Conservation (phyloP, 2,113 vertebrate species). For the Centropristis striata region DNA sequence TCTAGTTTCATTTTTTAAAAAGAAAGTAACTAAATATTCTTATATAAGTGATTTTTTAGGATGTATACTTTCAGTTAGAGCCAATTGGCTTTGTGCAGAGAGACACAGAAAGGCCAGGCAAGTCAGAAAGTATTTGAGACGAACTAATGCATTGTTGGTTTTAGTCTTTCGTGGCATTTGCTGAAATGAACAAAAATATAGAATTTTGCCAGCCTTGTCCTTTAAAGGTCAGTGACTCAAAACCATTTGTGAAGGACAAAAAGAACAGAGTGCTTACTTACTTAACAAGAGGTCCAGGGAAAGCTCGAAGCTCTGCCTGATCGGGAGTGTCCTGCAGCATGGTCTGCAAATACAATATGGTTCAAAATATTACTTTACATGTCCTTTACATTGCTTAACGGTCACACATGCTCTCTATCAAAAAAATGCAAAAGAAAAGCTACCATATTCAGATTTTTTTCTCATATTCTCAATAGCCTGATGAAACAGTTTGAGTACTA, state of each 20-base stretch:
- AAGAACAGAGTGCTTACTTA: slow-evolving; percentile 75
- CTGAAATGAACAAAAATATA: not conserved
- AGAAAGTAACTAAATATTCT: not conserved
- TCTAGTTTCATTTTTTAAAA: not conserved
- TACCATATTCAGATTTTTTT: not conserved
- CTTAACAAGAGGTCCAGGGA: slow-evolving; percentile 96
- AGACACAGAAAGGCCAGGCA: not conserved
- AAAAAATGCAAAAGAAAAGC: not conserved
- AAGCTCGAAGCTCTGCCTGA: slow-evolving; percentile 91
- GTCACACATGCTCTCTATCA: not conserved
- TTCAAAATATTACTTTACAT: not conserved
- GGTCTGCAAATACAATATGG: slow-evolving; percentile 81
- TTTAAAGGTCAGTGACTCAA: not conserved
- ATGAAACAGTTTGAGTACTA: not conserved
- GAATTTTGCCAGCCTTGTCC: not conserved
- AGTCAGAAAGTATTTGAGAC: not conserved
- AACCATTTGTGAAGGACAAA: not conserved
- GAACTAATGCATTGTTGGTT: not conserved
- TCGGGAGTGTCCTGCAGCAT: slow-evolving; percentile 92
- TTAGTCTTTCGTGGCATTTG: not conserved
- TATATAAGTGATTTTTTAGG: not conserved
- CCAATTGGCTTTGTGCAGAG: not conserved
- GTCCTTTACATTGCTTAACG: not conserved
- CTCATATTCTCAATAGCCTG: not conserved
- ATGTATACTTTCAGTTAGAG: not conserved